Conservation (phyloP, 2,113 vertebrate species). For the Myocastor coypus region DNA sequence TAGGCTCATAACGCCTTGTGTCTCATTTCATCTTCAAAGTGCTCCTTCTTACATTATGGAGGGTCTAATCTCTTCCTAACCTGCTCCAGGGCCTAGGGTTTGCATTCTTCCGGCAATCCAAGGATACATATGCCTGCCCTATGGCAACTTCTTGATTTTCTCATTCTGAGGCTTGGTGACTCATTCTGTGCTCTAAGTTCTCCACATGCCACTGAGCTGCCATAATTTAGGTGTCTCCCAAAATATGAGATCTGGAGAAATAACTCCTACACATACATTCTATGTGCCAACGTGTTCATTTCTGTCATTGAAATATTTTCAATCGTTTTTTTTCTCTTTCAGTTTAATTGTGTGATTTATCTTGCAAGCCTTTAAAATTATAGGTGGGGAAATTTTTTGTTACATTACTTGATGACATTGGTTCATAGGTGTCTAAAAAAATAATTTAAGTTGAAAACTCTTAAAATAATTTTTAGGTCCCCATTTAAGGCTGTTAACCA, state of each 20-base stretch:
- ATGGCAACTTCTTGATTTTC: neutral
- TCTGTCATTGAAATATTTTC: neutral
- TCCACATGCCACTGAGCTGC: neutral
- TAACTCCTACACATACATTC: neutral
- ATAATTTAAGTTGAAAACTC: neutral
- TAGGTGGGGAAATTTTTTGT: neutral
- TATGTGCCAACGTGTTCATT: neutral
- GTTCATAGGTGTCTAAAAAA: neutral
- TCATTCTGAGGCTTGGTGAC: neutral
- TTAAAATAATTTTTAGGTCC: neutral
- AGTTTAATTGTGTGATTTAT: neutral
- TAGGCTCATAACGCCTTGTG: neutral
- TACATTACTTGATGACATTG: neutral
- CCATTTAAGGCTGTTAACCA: neutral
- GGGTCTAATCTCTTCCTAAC: neutral
- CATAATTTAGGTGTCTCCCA: neutral
- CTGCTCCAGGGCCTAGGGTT: neutral
- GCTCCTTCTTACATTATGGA: no score
- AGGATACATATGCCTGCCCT: neutral
- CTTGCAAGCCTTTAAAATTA: neutral
- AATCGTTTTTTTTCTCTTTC: neutral
- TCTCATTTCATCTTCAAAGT: neutral
- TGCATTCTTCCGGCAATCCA: fast-evolving
- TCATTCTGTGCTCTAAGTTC: neutral
- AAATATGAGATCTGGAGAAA: neutral